Base-by-base conservation (phyloP, 2,888 invertebrate genomes). In the Polietes domitor region DNA sequence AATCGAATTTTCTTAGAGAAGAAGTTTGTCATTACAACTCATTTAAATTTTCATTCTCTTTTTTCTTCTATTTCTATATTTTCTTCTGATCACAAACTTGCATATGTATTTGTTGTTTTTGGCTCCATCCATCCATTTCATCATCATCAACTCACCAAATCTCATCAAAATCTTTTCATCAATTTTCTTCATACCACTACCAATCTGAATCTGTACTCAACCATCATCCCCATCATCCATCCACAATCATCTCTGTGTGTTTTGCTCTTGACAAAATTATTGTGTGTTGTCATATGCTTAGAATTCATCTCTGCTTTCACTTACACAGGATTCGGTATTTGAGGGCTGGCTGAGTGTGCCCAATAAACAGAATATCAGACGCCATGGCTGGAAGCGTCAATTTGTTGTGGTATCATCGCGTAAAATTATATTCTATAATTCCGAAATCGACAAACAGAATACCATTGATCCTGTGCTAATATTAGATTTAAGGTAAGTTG, bases 331-430 rank as follows among this genome's bases (percentile, higher is more conserved):
- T 90, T 94, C 95, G 88, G 95, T 96, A 87, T 95, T 99, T 88
- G 99, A 99, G 92, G 99, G 99, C 79, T 99, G 98, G 98, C 94
- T 99, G 82, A 97, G 97, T 74, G 96, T 98, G 88, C 99, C 99
- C 76, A 97, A 96, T 91, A 98, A 98, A 90, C 98, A 98, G 92
- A 99, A 99, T 92, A 98, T 98, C 87, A 95, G 97, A 86, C 94
- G 98, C 83, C 98, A 98, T 92, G 98, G 98, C 71, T 99, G 99
- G 99, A 97, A 96, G 93, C 97, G 97, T 90, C 98, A 98, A 92
- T 99, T 97, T 92, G 98, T 99, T 61, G 98, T 99, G 61, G 98
- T 99, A 68, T 98, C 98, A 68, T 98, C 98, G 84, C 96, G 96
- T 92, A 98, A 98, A 93, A 98, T 99, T 86, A 97, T 99, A 86